phyloP scores from a whole-genome alignment of 1,140 invertebrate genomes.

The Gonioctena quinquepunctata region DNA sequence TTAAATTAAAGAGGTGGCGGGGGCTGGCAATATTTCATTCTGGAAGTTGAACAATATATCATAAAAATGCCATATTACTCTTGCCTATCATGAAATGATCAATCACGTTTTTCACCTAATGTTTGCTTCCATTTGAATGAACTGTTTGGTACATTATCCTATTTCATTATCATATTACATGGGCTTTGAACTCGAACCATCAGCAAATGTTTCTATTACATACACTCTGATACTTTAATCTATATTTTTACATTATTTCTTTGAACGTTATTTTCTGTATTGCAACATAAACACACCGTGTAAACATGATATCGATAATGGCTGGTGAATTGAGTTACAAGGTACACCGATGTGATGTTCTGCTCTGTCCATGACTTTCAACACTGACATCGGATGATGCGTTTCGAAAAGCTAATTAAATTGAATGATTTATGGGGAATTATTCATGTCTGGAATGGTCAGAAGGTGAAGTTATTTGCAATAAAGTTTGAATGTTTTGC shows the following conservation, averaged over 20 bases:
- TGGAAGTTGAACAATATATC: no score
- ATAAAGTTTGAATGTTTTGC: not conserved
- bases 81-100: no score
- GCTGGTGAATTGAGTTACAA: not conserved
- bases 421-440: not conserved
- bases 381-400: not conserved
- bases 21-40: no score
- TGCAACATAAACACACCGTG: not conserved
- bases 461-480: not conserved
- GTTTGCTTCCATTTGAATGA: no score
- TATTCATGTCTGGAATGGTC: not conserved
- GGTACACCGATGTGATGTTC: constrained; percentile 1
- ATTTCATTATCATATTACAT: no score
- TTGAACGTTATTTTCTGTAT: not conserved
- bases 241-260: not conserved
- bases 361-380: not conserved
- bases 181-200: no score
- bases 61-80: no score
- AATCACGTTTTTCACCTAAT: no score
- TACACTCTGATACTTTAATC: no score
- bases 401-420: not conserved
- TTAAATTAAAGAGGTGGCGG: no score
- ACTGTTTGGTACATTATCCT: no score
- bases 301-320: constrained; percentile 8
- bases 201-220: no score